phyloP scores from a whole-genome alignment of 2,888 invertebrate species.

The Philaethria dido region DNA sequence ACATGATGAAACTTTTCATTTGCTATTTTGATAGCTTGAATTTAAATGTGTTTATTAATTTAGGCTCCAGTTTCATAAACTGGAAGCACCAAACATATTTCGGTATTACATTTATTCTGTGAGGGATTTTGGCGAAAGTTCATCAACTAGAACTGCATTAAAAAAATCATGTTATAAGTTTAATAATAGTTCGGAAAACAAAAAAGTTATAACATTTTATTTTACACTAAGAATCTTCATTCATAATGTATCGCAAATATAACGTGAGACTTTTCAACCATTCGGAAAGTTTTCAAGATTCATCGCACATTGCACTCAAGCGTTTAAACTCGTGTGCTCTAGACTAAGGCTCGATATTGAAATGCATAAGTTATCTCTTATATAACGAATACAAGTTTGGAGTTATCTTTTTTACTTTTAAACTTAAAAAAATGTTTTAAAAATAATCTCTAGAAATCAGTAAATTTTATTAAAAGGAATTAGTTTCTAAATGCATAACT shows the following conservation, averaged over 20 bases:
- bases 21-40: conserved; percentile 40
- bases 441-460: background rate
- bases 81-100: conserved; percentile 40
- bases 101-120: conserved; percentile 18
- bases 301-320: conserved; percentile 11
- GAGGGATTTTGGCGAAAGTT: background rate
- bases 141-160: background rate
- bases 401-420: no score
- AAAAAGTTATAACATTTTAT: background rate
- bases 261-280: conserved; percentile 19
- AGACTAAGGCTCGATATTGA: conserved; percentile 1
- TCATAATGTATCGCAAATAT: conserved; percentile 12
- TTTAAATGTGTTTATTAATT: conserved; percentile 52
- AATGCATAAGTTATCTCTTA: conserved; percentile 8
- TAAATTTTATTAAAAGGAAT: no score
- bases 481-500: no score
- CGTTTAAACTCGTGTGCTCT: conserved; percentile 13
- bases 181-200: background rate
- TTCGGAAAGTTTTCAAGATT: conserved; percentile 19
- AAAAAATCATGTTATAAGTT: background rate
- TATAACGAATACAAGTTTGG: background rate
- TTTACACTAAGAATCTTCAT: conserved; percentile 1
- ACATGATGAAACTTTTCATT: conserved; percentile 37
- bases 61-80: conserved; percentile 43
- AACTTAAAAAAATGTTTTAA: background rate